Evolutionary conservation across 2,888 invertebrate genomes (phyloP).

Genomic region (Chalcis sispes): DNA sequence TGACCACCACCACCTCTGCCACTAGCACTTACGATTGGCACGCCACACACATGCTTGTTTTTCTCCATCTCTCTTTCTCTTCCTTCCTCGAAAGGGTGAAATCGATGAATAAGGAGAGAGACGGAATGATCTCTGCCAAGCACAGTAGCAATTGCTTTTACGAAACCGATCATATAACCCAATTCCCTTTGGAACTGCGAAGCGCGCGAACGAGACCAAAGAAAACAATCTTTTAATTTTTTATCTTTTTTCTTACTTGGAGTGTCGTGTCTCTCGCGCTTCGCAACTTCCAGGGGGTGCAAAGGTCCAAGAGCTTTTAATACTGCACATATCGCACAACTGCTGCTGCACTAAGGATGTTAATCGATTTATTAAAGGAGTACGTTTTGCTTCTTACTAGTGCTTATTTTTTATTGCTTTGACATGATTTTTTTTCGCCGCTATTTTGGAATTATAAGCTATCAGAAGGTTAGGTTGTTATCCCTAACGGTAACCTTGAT

Average conservation of each 20-base stretch:
- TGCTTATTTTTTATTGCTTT: conserved; percentile 8
- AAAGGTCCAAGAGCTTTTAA: conserved; percentile 34
- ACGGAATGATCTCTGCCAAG: background rate
- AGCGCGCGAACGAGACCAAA: background rate
- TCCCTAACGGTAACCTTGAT: conserved; percentile 45
- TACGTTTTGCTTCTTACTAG: background rate
- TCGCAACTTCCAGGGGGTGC: conserved; percentile 6
- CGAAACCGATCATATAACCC: conserved; percentile 63
- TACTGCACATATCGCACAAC: conserved; percentile 29
- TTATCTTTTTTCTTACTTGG: background rate
- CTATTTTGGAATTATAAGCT: background rate
- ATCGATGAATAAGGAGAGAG: conserved; percentile 41
- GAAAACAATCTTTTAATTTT: conserved; percentile 12
- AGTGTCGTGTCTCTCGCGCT: background rate
- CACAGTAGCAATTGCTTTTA: conserved; percentile 41
- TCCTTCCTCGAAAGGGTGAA: conserved; percentile 20
- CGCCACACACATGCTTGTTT: conserved; percentile 40
- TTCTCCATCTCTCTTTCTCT: conserved; percentile 19
- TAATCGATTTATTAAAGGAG: conserved; percentile 61
- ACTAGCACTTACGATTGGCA: conserved; percentile 32
- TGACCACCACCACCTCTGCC: too few relatives aligned
- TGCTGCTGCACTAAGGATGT: conserved; percentile 37
- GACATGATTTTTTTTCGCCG: conserved; percentile 7
- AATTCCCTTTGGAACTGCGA: conserved; percentile 58
- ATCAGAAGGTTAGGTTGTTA: background rate